Evolutionary conservation across 2,113 vertebrate genomes (phyloP).

Genomic region (Seriola quinqueradiata): DNA sequence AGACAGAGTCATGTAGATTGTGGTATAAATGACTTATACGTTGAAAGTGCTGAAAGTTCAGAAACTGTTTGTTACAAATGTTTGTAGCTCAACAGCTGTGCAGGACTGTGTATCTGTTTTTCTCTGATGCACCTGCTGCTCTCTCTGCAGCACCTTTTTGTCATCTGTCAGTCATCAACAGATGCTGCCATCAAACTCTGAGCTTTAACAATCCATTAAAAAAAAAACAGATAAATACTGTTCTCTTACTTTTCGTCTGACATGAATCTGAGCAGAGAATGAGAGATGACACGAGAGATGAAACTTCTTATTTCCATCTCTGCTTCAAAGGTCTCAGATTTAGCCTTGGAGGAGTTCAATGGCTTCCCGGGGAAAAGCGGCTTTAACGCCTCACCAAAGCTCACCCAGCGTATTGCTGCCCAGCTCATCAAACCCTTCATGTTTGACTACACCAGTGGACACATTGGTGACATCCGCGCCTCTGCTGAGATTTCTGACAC

Average conservation of each 20-base stretch:
- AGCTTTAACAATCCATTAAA: background rate
- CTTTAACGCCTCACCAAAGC: constrained; percentile 68
- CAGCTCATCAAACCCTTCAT: constrained; percentile 78
- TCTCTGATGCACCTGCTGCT: background rate
- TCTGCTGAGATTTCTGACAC: constrained; percentile 72
- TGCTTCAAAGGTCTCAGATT: constrained; percentile 73
- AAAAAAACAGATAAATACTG: background rate
- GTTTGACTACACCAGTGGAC: constrained; percentile 78
- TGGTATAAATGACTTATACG: background rate
- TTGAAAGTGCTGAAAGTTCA: background rate
- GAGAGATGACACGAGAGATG: background rate
- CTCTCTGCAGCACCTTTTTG: background rate
- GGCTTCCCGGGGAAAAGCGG: constrained; percentile 70
- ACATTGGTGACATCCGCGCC: constrained; percentile 73
- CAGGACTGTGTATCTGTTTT: background rate
- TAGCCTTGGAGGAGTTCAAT: constrained; percentile 82
- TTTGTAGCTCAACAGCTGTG: background rate
- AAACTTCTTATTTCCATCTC: background rate
- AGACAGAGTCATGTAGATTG: background rate
- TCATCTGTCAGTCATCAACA: background rate
- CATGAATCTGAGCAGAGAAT: background rate
- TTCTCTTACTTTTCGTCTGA: background rate
- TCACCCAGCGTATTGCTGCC: constrained; percentile 66
- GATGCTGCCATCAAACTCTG: background rate
- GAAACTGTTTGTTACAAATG: background rate